Conservation (phyloP, 2,888 invertebrate genomes). For the Erebia aethiops region DNA sequence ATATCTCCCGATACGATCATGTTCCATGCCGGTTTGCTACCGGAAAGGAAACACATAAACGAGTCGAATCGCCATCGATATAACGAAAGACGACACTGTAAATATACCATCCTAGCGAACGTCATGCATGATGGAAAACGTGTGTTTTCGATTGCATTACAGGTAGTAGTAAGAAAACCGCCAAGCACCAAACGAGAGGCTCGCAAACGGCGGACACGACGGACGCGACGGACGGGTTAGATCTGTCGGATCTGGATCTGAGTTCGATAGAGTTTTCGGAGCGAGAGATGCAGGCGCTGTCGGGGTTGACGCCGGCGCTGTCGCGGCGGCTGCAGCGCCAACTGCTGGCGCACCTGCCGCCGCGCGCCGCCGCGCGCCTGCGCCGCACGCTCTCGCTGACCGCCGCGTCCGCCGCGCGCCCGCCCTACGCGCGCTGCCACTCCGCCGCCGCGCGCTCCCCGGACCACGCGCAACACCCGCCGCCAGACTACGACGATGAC, state of each 20-base stretch:
- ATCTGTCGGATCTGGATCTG: slow-evolving; percentile 86
- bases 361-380: slow-evolving; percentile 86
- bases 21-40: slow-evolving; percentile 35
- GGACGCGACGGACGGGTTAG: slow-evolving; percentile 61
- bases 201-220: slow-evolving; percentile 46
- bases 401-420: slow-evolving; percentile 48
- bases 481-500: background rate
- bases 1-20: slow-evolving; percentile 23
- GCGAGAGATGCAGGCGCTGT: slow-evolving; percentile 84
- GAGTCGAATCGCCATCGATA: slow-evolving; percentile 27
- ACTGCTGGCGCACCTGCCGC: slow-evolving; percentile 86
- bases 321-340: slow-evolving; percentile 88
- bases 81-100: slow-evolving; percentile 61
- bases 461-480: background rate
- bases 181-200: slow-evolving; percentile 61
- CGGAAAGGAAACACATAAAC: slow-evolving; percentile 26
- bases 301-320: slow-evolving; percentile 85
- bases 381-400: slow-evolving; percentile 85
- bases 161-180: slow-evolving; percentile 76
- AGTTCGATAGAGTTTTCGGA: slow-evolving; percentile 87
- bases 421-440: slow-evolving; percentile 60
- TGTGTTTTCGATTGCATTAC: slow-evolving; percentile 80
- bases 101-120: slow-evolving; percentile 76
- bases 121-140: slow-evolving; percentile 81
- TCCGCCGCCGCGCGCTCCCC: slow-evolving; percentile 33